phyloP scores from a whole-genome alignment of 2,888 invertebrate genomes.

The Plagodis dolabraria region DNA sequence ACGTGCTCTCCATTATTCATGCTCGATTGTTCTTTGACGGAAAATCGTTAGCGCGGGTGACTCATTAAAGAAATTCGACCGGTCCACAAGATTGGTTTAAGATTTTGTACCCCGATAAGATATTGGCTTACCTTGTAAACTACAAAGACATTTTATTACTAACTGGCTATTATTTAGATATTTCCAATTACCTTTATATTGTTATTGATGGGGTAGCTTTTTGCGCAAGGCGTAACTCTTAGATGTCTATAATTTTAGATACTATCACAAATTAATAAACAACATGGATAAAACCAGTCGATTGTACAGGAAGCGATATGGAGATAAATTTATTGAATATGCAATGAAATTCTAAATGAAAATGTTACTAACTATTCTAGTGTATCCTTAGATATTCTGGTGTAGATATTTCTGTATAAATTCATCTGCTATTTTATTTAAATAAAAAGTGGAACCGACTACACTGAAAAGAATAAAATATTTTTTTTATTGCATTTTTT shows the following conservation, averaged over 20 bases:
- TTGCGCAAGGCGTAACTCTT: slow-evolving; percentile 15
- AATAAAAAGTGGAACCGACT: too few species aligned
- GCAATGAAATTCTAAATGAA: slow-evolving; percentile 9
- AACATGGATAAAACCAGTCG: slow-evolving; percentile 8
- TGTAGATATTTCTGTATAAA: too few species aligned
- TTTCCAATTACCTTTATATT: slow-evolving; percentile 24
- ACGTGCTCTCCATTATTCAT: slow-evolving; percentile 76
- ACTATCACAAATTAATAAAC: slow-evolving; percentile 22
- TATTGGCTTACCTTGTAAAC: slow-evolving; percentile 23
- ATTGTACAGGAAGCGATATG: slow-evolving; percentile 17
- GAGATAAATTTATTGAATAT: slow-evolving; percentile 20
- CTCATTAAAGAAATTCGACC: slow-evolving; percentile 77
- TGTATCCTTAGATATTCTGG: too few species aligned
- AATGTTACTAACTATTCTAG: background rate
- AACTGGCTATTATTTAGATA: slow-evolving; percentile 21
- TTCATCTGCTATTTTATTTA: too few species aligned
- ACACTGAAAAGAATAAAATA: too few species aligned
- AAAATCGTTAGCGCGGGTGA: slow-evolving; percentile 76
- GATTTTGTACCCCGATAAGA: slow-evolving; percentile 34
- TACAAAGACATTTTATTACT: slow-evolving; percentile 29
- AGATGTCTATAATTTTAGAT: slow-evolving; percentile 15
- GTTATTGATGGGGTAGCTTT: slow-evolving; percentile 24
- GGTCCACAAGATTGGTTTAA: slow-evolving; percentile 35
- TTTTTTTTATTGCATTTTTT: too few species aligned
- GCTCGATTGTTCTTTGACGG: slow-evolving; percentile 71